Conservation (phyloP, 2,797 vertebrate genomes). For the Leucoraja ocellata region DNA sequence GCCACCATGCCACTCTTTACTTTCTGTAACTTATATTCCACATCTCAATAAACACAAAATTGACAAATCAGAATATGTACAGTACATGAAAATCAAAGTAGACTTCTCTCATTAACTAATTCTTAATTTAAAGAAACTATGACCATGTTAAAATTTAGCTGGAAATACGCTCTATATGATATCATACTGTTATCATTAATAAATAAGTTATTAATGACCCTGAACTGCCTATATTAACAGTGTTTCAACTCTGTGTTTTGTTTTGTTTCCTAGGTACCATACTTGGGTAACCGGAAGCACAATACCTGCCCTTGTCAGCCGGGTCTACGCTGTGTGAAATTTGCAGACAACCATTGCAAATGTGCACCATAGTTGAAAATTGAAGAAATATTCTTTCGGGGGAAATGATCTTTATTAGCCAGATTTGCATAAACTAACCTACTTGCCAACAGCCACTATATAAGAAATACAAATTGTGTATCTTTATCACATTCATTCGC, state of each 20-base stretch:
- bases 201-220: background rate
- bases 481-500: background rate
- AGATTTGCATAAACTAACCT: background rate
- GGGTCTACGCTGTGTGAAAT: conserved; percentile 65
- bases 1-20: too few species aligned
- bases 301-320: conserved; percentile 83
- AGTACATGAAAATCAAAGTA: background rate
- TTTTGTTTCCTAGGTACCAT: conserved; percentile 70
- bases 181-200: background rate
- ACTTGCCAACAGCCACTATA: background rate
- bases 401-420: conserved; percentile 43
- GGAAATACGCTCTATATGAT: background rate
- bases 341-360: conserved; percentile 61
- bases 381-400: conserved; percentile 62
- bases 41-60: background rate
- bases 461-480: background rate
- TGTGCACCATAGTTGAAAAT: conserved; percentile 67
- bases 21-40: background rate
- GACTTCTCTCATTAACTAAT: background rate
- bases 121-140: background rate
- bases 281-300: conserved; percentile 72
- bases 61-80: background rate
- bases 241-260: conserved; percentile 39
- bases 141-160: background rate
- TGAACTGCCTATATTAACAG: background rate